Evolutionary conservation across 2,113 vertebrate genomes (phyloP).

Genomic region (Mus pahari): DNA sequence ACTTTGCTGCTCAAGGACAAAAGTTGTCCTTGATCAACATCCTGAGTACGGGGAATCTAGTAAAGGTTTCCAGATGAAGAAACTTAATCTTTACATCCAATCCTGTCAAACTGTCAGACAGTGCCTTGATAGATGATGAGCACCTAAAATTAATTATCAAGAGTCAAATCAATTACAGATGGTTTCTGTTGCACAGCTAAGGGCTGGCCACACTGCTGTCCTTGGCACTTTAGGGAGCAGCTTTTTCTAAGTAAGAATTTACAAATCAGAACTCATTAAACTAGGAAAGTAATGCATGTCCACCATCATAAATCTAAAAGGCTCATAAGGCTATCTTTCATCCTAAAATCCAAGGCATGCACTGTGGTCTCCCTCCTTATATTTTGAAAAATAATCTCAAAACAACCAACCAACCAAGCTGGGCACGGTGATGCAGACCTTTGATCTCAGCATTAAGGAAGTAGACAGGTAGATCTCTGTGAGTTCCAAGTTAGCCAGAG

Average conservation of each 20-base stretch:
- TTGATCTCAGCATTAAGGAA: neutral
- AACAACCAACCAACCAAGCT: neutral
- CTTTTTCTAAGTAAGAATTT: conserved; percentile 37
- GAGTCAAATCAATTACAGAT: conserved; percentile 20
- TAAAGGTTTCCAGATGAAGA: neutral
- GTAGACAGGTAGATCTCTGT: neutral
- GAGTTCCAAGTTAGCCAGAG: neutral
- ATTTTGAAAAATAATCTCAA: conserved; percentile 29
- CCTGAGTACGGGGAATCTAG: neutral
- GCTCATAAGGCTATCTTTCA: neutral
- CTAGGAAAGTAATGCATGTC: conserved; percentile 12
- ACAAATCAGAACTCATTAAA: conserved; percentile 31
- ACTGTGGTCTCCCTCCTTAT: neutral
- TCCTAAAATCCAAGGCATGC: neutral
- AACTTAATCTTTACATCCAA: conserved; percentile 37
- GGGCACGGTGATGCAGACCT: neutral
- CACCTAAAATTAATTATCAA: conserved; percentile 27
- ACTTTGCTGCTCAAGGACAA: neutral
- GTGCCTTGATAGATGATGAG: neutral
- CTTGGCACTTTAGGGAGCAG: neutral
- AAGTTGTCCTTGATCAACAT: neutral
- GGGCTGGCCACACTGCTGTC: neutral
- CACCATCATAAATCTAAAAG: conserved; percentile 1
- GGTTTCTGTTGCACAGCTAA: neutral
- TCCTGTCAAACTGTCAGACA: conserved; percentile 37